Conservation (phyloP, 2,113 vertebrate genomes). For the Pangasianodon gigas region DNA sequence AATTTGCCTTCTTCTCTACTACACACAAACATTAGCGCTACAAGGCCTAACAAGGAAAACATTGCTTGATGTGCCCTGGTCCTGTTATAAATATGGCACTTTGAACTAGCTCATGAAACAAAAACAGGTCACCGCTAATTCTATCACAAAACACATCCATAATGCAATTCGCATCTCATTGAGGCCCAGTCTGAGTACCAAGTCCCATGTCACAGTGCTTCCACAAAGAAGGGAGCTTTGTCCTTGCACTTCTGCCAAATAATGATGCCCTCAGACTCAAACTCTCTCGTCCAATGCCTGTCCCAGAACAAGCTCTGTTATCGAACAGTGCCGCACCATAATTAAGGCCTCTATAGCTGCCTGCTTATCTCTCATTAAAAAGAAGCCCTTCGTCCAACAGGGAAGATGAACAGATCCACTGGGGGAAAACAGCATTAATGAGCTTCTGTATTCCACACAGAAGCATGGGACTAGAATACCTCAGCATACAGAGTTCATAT, state of each 20-base stretch:
- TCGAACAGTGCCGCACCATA: constrained; percentile 63
- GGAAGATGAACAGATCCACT: constrained; percentile 5
- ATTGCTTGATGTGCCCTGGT: neutral
- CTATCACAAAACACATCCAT: constrained; percentile 61
- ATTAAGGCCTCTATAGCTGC: constrained; percentile 74
- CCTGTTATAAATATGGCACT: neutral
- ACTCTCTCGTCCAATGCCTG: constrained; percentile 60
- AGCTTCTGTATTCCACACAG: constrained; percentile 65
- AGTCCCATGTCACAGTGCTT: constrained; percentile 52
- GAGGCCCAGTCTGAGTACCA: constrained; percentile 52
- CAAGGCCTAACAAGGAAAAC: constrained; percentile 17
- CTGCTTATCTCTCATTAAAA: constrained; percentile 73
- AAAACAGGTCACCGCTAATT: constrained; percentile 68
- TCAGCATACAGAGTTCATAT: constrained; percentile 59
- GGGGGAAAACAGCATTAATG: constrained; percentile 70
- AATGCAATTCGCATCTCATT: constrained; percentile 61
- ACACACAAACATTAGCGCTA: constrained; percentile 1
- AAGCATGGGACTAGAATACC: constrained; percentile 73
- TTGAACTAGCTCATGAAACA: constrained; percentile 11
- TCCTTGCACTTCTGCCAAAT: constrained; percentile 65
- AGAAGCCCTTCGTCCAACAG: constrained; percentile 49
- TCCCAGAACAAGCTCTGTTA: constrained; percentile 56
- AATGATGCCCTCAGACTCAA: constrained; percentile 69
- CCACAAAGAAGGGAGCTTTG: constrained; percentile 68
- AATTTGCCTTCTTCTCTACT: neutral